Evolutionary conservation across 2,888 invertebrate species (phyloP).

Genomic region (Papilio protenor): DNA sequence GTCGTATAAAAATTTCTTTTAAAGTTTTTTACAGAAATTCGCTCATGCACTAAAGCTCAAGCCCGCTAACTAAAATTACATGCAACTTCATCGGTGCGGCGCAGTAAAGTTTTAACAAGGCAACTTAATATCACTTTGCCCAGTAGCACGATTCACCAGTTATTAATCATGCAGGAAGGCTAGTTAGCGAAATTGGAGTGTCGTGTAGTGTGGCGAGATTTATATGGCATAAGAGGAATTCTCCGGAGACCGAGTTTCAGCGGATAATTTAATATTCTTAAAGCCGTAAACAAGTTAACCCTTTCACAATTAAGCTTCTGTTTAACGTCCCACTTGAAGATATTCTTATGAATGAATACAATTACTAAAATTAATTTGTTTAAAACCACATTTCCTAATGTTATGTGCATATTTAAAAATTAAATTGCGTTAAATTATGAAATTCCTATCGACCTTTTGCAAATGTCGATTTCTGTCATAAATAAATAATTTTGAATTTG

Average conservation of each 20-base stretch:
- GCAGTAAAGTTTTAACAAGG: conserved; percentile 83
- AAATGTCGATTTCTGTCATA: too few species aligned
- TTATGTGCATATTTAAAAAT: too few species aligned
- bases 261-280: conserved; percentile 58
- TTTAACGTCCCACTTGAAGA: background rate
- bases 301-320: conserved; percentile 16
- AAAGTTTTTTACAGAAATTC: conserved; percentile 27
- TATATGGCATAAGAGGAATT: conserved; percentile 49
- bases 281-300: conserved; percentile 51
- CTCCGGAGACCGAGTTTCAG: conserved; percentile 50
- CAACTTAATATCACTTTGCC: conserved; percentile 84
- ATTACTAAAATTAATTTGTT: background rate
- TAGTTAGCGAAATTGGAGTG: conserved; percentile 79
- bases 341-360: background rate
- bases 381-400: background rate
- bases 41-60: conserved; percentile 35
- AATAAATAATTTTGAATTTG: too few species aligned
- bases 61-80: conserved; percentile 62
- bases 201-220: conserved; percentile 64
- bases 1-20: background rate
- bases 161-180: conserved; percentile 82
- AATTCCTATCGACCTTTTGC: too few species aligned
- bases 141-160: conserved; percentile 79
- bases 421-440: too few species aligned
- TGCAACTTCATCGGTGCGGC: conserved; percentile 72